Evolutionary conservation across 2,797 vertebrate genomes (phyloP).

Genomic region (Clarias fuscus): DNA sequence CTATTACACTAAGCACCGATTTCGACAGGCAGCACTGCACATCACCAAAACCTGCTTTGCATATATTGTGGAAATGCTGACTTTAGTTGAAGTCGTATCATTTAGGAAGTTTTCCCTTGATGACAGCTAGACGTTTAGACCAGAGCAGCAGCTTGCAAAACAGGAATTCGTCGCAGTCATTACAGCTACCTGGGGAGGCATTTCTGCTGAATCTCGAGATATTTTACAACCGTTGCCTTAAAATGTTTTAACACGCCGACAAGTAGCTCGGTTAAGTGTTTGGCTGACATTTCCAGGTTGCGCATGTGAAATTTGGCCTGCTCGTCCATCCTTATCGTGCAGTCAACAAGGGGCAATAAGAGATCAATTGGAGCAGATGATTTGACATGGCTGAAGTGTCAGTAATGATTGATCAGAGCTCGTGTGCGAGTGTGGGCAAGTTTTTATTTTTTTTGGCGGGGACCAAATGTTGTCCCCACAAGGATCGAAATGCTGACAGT

Average conservation of each 20-base stretch:
- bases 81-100: background rate
- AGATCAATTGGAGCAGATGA: slow-evolving; percentile 42
- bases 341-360: slow-evolving; percentile 33
- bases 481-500: background rate
- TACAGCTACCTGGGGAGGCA: slow-evolving; percentile 37
- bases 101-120: slow-evolving; percentile 28
- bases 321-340: slow-evolving; percentile 13
- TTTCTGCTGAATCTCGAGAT: slow-evolving; percentile 34
- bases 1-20: background rate
- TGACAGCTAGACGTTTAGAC: slow-evolving; percentile 21
- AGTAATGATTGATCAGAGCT: slow-evolving; percentile 29
- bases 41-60: slow-evolving; percentile 4
- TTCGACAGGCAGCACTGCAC: background rate
- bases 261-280: slow-evolving; percentile 20
- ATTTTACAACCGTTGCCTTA: slow-evolving; percentile 31
- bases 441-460: background rate
- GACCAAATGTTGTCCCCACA: background rate
- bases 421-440: background rate
- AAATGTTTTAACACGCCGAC: slow-evolving; percentile 26
- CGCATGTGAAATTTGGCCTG: slow-evolving; percentile 12
- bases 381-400: slow-evolving; percentile 42
- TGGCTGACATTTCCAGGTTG: slow-evolving; percentile 18
- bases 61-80: background rate
- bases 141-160: slow-evolving; percentile 36
- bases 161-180: slow-evolving; percentile 32